Base-by-base conservation (phyloP, 1,140 invertebrate genomes). In the Dreissena polymorpha region DNA sequence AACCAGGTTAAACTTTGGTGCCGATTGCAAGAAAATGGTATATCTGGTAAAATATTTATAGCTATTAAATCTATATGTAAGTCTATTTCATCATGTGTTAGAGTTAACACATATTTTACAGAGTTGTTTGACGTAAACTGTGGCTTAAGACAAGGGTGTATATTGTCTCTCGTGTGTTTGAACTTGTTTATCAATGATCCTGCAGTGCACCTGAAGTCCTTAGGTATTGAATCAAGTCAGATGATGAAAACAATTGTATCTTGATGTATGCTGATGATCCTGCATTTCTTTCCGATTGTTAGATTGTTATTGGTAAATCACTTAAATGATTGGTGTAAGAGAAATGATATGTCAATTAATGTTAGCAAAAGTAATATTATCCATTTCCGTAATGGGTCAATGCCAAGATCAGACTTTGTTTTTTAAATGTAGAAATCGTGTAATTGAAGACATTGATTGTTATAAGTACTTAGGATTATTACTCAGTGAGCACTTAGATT, bases 171-270 rank as follows among this genome's bases (percentile, higher is more conserved):
- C n/a, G 23, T 71, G 51, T 57, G 80, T 50, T 86, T 85, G 55
- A 80, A 84, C 51, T 21, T 78, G n/a, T 82, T 73, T 68, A 68
- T 86, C 53, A 84, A 86, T 25, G 71, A 69, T 55, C 18, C 80
- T 50, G 70, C 53, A 50, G 27, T 74, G n/a, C 49, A 49, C 29
- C 51, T 72, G 39, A 39, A 39, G 39, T 39, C 39, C 39, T 39
- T 39, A 39, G 39, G 8, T 39, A 39, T 39, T 39, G 39, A 39
- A 39, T 39, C 8, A 39, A 39, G 39, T 39, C 2, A 39, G 39
- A 39, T 39, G 39, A 39, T 39, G 39, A 8, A 39, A 39, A 2
- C 2, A 39, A 5, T 39, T 39, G 8, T 39, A 39, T 39, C 39
- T 67, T 67, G 16, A 67, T 12, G 21, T 67, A 67, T n/a, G 21